Base-by-base conservation (phyloP, 2,888 invertebrate genomes). In the Gari tellinella region DNA sequence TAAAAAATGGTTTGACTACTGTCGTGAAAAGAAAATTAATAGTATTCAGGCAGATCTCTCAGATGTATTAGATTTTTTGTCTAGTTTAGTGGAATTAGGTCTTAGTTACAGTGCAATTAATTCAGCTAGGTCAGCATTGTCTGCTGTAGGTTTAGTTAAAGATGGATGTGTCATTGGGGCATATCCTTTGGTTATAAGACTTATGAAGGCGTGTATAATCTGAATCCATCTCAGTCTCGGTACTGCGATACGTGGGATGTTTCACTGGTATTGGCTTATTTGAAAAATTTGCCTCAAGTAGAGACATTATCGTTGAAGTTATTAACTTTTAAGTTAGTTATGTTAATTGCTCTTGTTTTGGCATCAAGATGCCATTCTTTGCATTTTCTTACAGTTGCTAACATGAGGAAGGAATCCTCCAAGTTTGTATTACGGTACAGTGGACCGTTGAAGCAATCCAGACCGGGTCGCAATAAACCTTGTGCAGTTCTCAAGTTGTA, bases 81-180 rank as follows among this genome's bases (percentile, higher is more conserved):
- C 45, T 26, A 37, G 48, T 25, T 46, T 56, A 26, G 55, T 46
- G 46, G 38, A 46, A n/a, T 37, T 23, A 17, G 53, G 46, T 38
- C 37, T 17, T 8, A 43, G 56, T 38, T 64, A 64, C 26, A 56
- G 56, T 64, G 55, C 64, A 7, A 56, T 64, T 25, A 64, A 64
- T 41, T 37, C 64, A 15, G 64, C 64, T n/a, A 17, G 64, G 4
- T 21, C 38, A 21, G 64, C 64, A 15, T 31, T 64, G 19, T 64
- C 64, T 21, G 46, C 64, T 8, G 19, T 56, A 21, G 55, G 55
- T n/a, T 5, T 56, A 1, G 8, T 40, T 23, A n/a, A 12, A 17
- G 64, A 64, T 41, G 55, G 55, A 14, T 38, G 46, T 37, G 10
- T 48, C 14, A 17, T 56, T n/a, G 56, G 64, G 37, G 31, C 46